A percentile compares a stretch with the other conserved stretches of the same genome.
phyloP scores from a whole-genome alignment of 2,888 invertebrate genomes.

The Noctua fimbriata region DNA sequence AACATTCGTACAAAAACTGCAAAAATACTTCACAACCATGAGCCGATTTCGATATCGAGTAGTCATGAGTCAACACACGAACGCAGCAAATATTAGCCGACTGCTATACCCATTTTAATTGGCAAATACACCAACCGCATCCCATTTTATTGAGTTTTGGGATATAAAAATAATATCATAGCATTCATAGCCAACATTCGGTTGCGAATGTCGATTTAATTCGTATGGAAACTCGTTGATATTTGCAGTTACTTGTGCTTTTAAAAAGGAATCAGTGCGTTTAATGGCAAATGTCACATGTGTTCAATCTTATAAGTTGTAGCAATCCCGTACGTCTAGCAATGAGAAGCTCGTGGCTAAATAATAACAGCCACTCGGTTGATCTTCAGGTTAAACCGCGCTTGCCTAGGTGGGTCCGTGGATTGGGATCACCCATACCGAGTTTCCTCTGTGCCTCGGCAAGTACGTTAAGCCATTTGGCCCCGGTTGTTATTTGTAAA shows the following conservation, averaged over 20 bases:
- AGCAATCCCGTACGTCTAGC: no score
- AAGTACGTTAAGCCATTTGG: no score
- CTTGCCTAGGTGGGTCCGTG: no score
- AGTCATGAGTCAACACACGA: constrained; percentile 50
- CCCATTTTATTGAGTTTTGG: constrained; percentile 52
- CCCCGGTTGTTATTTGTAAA: no score
- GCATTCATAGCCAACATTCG: background rate
- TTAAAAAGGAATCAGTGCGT: background rate
- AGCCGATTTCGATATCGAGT: constrained; percentile 11
- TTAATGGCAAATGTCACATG: background rate
- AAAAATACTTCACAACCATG: constrained; percentile 30
- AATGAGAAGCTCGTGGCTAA: no score
- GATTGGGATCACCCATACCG: no score
- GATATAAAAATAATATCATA: constrained; percentile 26
- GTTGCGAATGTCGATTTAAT: background rate
- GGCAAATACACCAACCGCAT: constrained; percentile 68
- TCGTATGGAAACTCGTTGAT: background rate
- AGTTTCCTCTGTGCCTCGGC: no score
- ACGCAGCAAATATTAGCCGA: constrained; percentile 61
- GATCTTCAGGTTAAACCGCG: no score
- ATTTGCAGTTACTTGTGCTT: background rate
- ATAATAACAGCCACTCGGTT: no score
- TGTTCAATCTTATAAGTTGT: background rate
- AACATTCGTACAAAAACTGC: background rate
- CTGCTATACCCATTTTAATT: constrained; percentile 66